Percentiles rank a stretch among this genome's conserved stretches.
Evolutionary conservation across 2,797 vertebrate species (phyloP).

Genomic region (Brachyalestes nurse): DNA sequence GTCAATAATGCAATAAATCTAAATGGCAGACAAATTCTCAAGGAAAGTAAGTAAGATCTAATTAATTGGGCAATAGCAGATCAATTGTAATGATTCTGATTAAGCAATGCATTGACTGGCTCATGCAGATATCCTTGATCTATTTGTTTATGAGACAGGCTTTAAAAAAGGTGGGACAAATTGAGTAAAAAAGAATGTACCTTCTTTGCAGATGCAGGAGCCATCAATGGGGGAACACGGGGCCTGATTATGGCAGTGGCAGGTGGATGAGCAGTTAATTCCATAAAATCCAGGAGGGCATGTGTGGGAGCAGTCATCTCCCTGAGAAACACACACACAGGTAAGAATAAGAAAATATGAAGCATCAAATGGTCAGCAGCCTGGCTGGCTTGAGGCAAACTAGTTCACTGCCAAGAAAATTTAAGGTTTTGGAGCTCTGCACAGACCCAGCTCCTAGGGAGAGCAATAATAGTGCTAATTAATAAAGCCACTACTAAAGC

Average conservation of each 20-base stretch:
- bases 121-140: constrained; percentile 36
- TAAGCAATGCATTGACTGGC: constrained; percentile 43
- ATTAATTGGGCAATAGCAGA: constrained; percentile 43
- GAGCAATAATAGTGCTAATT: constrained; percentile 20
- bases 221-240: constrained; percentile 89
- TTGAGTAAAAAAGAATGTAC: constrained; percentile 69
- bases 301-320: constrained; percentile 85
- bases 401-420: not conserved
- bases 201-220: constrained; percentile 93
- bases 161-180: constrained; percentile 4
- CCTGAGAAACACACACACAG: constrained; percentile 72
- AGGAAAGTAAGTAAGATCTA: constrained; percentile 40
- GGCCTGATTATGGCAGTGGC: constrained; percentile 88
- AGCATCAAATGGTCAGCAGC: not conserved
- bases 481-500: constrained; percentile 11
- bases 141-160: constrained; percentile 15
- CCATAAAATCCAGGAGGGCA: constrained; percentile 89
- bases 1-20: constrained; percentile 33
- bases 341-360: constrained; percentile 1
- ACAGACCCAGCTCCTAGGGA: not conserved
- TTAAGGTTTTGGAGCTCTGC: not conserved
- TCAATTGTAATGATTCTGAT: constrained; percentile 46
- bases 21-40: constrained; percentile 22
- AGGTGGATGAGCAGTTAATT: constrained; percentile 88
- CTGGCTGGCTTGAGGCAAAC: not conserved